Base-by-base conservation (phyloP, 2,113 vertebrate species). In the Numida meleagris region DNA sequence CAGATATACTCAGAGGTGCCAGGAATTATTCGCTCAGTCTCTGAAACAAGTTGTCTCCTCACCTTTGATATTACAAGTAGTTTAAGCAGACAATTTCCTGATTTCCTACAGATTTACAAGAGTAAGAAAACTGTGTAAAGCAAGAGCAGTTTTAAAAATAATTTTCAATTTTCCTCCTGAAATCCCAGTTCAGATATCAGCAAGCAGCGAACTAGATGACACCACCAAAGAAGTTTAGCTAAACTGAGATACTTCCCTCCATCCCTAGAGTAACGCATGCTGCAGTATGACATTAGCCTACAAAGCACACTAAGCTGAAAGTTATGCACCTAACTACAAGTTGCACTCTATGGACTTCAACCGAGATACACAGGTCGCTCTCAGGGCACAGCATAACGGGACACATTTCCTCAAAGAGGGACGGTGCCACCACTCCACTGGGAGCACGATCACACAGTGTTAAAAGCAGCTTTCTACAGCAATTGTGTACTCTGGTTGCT, bases 401-500 rank as follows among this genome's bases (percentile, higher is more conserved):
- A 4, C 1, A 0, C 9, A 12, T 15, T 58, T 42, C 27, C 48
- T 63, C 66, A 16, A 45, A 66, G 55, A 71, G 34, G 48, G 18
- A 71, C 19, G 50, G 3, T 14, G 6, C 14, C 33, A 25, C 9
- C 6, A 2, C 8, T 66, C 38, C 13, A 42, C 29, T 4, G 0
- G 0, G 2, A n/a, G n/a, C 12, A 31, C 3, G 70, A 45, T 25
- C 55, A 20, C 19, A 45, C 7, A 16, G 16, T 50, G 25, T 9
- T 81, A n/a, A 88, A 86, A 31, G 3, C 2, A 70, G 48, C 7
- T 46, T 92, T 57, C 57, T 29, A 73, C 0, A 3, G 36, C 5
- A 74, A 7, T 55, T 45, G 14, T 38, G 16, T 27, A 8, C 31
- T n/a, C 58, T 9, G 29, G 5, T 36, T 77, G 8, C 4, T 40